Evolutionary conservation across 2,888 invertebrate genomes (phyloP).

Genomic region (Pseudococcus longispinus): DNA sequence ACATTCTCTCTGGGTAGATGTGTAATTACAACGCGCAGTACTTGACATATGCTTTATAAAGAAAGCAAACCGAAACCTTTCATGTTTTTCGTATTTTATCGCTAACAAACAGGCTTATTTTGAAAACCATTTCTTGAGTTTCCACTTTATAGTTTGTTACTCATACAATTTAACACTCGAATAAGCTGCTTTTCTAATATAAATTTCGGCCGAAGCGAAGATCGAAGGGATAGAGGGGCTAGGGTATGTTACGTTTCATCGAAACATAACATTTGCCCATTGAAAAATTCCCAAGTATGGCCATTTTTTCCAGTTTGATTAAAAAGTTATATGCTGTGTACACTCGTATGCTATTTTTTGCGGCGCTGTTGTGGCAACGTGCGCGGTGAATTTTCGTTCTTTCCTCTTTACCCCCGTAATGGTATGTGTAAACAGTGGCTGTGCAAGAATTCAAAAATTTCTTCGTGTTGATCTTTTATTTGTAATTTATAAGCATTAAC

Average conservation of each 20-base stretch:
- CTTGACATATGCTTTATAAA: slow-evolving; percentile 35
- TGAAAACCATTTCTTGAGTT: slow-evolving; percentile 29
- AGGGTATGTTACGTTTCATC: background rate
- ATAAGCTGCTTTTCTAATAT: slow-evolving; percentile 28
- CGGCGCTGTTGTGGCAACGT: background rate
- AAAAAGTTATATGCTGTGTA: background rate
- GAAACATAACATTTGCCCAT: background rate
- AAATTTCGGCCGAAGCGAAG: background rate
- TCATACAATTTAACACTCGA: slow-evolving; percentile 46
- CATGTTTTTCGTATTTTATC: slow-evolving; percentile 45
- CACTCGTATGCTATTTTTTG: background rate
- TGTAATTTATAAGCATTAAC: slow-evolving; percentile 44
- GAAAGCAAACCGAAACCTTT: slow-evolving; percentile 11
- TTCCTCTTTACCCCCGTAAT: background rate
- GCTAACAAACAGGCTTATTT: slow-evolving; percentile 45
- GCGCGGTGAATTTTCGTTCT: background rate
- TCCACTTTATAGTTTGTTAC: slow-evolving; percentile 40
- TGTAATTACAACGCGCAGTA: slow-evolving; percentile 14
- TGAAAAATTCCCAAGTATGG: background rate
- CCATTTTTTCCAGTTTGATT: background rate
- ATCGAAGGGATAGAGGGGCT: background rate
- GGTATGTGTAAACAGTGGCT: background rate
- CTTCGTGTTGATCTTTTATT: slow-evolving; percentile 43
- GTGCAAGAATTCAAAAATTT: slow-evolving; percentile 17
- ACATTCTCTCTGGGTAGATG: background rate